A percentile compares a stretch with the other conserved stretches of the same genome.
Conservation (phyloP, 2,888 invertebrate genomes). For the Hyalella azteca region DNA sequence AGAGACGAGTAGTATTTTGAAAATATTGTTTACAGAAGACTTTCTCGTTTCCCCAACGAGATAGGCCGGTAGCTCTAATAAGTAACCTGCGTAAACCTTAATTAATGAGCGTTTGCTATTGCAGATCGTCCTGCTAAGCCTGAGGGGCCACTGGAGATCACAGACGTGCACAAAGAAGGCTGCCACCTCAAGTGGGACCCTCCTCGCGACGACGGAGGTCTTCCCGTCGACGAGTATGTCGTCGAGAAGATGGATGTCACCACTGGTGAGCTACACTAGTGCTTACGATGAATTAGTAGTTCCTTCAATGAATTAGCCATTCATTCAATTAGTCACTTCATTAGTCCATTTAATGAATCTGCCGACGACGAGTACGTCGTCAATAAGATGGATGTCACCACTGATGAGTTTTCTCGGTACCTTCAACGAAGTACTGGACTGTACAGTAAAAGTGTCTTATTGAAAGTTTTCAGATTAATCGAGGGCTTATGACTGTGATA, state of each 20-base stretch:
- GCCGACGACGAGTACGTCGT: conserved; percentile 87
- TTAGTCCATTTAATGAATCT: no score
- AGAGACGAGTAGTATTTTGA: no score
- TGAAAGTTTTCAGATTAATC: no score
- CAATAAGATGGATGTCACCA: conserved; percentile 90
- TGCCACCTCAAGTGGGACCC: conserved; percentile 93
- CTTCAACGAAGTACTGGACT: no score
- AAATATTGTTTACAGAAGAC: background rate
- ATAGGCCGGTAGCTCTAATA: background rate
- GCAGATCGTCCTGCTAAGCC: conserved; percentile 84
- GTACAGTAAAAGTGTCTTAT: no score
- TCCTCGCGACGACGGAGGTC: conserved; percentile 94
- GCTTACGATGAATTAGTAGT: no score
- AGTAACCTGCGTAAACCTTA: background rate
- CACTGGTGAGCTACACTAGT: conserved; percentile 72
- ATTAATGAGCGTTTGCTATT: background rate
- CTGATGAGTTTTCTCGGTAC: no score
- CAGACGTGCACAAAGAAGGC: conserved; percentile 89
- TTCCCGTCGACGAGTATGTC: conserved; percentile 86
- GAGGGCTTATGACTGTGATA: no score
- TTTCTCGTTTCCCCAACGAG: background rate
- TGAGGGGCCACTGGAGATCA: conserved; percentile 89
- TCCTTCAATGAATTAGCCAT: no score
- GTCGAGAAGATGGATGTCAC: conserved; percentile 93
- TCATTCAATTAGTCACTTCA: no score